Conservation (phyloP, 2,797 vertebrate species). For the Hylomyscus alleni region DNA sequence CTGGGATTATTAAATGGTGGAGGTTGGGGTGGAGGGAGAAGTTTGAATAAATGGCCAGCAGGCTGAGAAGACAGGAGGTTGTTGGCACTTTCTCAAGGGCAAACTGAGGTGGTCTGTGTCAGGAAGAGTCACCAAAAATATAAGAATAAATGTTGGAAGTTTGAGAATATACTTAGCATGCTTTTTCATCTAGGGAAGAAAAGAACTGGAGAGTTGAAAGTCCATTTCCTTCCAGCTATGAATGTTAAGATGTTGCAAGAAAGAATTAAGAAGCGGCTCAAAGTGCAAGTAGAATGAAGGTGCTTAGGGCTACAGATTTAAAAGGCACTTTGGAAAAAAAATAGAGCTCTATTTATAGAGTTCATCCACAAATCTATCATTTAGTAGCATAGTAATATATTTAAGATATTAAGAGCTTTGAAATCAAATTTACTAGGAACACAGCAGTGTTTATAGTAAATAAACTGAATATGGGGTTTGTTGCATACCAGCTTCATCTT, state of each 20-base stretch:
- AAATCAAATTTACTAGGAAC: neutral
- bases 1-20: neutral
- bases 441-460: neutral
- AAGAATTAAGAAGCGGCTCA: neutral
- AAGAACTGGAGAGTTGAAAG: neutral
- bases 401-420: neutral
- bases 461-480: neutral
- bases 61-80: neutral
- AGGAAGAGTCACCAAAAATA: neutral
- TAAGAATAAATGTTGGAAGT: neutral
- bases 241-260: neutral
- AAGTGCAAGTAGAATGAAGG: neutral
- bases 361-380: neutral
- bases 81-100: neutral
- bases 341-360: neutral
- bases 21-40: rapidly evolving
- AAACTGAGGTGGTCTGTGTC: rapidly evolving
- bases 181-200: neutral
- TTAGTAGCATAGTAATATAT: rapidly evolving
- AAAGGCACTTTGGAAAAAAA: neutral
- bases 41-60: neutral
- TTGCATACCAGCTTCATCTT: neutral
- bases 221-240: neutral
- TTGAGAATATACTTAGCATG: neutral
- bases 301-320: neutral